Base-by-base conservation (phyloP, 2,888 invertebrate genomes). In the Psylliodes chrysocephalus region DNA sequence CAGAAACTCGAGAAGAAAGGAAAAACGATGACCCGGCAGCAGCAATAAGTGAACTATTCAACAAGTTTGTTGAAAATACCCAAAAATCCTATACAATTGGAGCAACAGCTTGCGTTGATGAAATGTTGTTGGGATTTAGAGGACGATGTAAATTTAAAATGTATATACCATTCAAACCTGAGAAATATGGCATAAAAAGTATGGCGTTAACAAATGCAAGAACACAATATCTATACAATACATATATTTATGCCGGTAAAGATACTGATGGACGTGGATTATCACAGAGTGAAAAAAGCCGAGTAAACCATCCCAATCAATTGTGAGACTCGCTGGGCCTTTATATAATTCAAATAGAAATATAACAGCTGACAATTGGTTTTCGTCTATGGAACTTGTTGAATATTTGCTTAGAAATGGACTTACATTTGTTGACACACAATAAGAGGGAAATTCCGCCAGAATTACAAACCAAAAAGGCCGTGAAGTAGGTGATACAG, bases 401-500 rank as follows among this genome's bases (percentile, higher is more conserved):
- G 35, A 47, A 35, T 12, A 44, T 17, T 30, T 55, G 49, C 18
- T 15, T 10, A 17, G 6, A 42, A 17, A 17, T 7, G 5, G 7
- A 7, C 25, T 25, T 25, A 25, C 25, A 25, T 25, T 5, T 25
- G 25, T 25, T 5, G 25, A 25, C 4, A 25, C 7, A 25, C 4
- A 25, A 25, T 25, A 25, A 25, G 56, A 68, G 38, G 53, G 60
- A 71, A 64, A 69, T 71, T 38, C 70, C 68, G 59, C 19, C 33
- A 42, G 51, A 35, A 30, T 60, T 60, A 49, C 60, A 15, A 53
- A n/a, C n/a, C n/a, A 44, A 25, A 60, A 46, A 53, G 33, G 42
- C 6, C 55, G 56, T 15, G 22, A 57, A 51, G 51, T 57, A 42
- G 44, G 44, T 35, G 22, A 33, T 10, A 33, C 62, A 12, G 8